Evolutionary conservation across 2,797 vertebrate genomes (phyloP), one percentile per base, ranked within the genome.

Genomic region (Ibycter americanus): DNA sequence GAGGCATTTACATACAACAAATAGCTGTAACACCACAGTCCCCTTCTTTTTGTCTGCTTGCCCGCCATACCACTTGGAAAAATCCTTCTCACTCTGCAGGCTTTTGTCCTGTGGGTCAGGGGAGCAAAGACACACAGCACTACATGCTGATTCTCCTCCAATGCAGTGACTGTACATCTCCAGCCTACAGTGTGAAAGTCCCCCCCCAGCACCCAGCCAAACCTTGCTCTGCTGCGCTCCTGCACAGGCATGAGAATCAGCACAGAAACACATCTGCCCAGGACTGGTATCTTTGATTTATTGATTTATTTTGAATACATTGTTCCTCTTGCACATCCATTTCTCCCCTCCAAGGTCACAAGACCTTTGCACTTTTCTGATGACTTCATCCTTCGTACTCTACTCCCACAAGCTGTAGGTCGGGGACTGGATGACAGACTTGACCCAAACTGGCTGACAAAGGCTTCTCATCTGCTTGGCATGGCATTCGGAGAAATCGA

Each of bases 361-460:
- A 81, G 79, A 94, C 79, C 61, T 91, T 88, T 93, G 72, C 79
- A 86, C 89, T 93, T 87, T 83, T 86, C 76, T 91, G 89, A 92
- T 97, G 32, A 96, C 72, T 93, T 97, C 90, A 94, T 93, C 87
- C 85, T 51, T 93, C 9, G 9, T 62, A 42, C 44, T 93, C 31
- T 0, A 0, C 74, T 94, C 51, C 68, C 78, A 79, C 68, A 89
- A 61, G 51, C 49, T 87, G 36, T 76, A 86, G 82, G 85, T 94
- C 34, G 12, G 71, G 67, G 81, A 92, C 87, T 5, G 0, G 83
- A 86, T 92, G 90, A 85, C 27, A 0, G 84, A 81, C 82, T 86
- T 93, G 92, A 95, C 91, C 82, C 87, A 87, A 88, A 90, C 65
- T 63, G 84, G 40, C 93, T 96, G 94, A 95, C 82, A 96, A 89